Percentiles rank a stretch among this genome's conserved stretches.
Conservation (phyloP, 1,140 invertebrate genomes). For the Pararge aegeria region DNA sequence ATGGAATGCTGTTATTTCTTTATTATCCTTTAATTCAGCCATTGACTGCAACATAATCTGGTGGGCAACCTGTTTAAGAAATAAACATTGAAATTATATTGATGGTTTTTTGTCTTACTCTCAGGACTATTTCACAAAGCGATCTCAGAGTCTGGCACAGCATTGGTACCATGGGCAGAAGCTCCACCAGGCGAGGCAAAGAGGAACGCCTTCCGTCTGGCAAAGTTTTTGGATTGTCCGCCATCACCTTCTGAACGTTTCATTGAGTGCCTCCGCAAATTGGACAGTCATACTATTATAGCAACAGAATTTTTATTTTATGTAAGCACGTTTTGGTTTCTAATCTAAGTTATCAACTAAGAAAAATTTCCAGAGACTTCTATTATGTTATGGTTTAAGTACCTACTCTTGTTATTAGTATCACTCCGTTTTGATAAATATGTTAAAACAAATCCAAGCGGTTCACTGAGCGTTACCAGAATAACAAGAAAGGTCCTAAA, state of each 20-base stretch:
- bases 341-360: too few species aligned
- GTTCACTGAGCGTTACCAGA: too few species aligned
- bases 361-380: too few species aligned
- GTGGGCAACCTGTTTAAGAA: not conserved
- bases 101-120: conserved; percentile 12
- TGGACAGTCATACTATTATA: conserved; percentile 81
- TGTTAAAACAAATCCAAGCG: too few species aligned
- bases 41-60: not conserved
- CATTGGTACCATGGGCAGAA: conserved; percentile 88
- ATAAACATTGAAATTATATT: too few species aligned
- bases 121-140: conserved; percentile 86
- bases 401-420: too few species aligned
- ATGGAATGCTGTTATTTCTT: not conserved
- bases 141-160: conserved; percentile 90
- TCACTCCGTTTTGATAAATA: too few species aligned
- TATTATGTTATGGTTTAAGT: too few species aligned
- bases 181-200: conserved; percentile 82
- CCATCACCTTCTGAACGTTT: conserved; percentile 73
- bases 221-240: conserved; percentile 81
- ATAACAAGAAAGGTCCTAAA: too few species aligned
- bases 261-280: conserved; percentile 81
- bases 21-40: not conserved
- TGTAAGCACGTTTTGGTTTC: conserved; percentile 72
- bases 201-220: conserved; percentile 83
- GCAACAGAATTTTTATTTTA: conserved; percentile 82